A percentile compares a stretch with the other conserved stretches of the same genome.
Conservation (phyloP, 2,113 vertebrate species). For the Bambusicola thoracicus region DNA sequence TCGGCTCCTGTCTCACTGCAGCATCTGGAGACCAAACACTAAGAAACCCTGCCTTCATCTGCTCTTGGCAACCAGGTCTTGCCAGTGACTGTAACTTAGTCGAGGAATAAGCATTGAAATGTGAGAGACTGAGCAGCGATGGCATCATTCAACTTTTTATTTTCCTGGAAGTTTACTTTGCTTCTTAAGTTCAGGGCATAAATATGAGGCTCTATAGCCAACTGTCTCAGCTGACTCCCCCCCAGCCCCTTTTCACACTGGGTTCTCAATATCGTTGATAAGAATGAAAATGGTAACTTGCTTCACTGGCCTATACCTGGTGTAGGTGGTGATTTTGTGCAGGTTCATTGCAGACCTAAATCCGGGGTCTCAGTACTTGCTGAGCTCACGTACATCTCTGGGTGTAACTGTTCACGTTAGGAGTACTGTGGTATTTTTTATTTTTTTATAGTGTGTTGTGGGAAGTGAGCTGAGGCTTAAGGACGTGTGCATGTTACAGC, state of each 20-base stretch:
- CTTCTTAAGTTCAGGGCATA: not conserved
- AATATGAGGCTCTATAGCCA: not conserved
- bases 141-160: not conserved
- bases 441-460: not conserved
- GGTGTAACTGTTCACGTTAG: not conserved
- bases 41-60: not conserved
- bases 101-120: not conserved
- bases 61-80: not conserved
- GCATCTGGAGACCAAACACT: not conserved
- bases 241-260: not conserved
- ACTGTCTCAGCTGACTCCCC: not conserved
- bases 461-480: not conserved
- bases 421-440: not conserved
- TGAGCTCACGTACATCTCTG: not conserved
- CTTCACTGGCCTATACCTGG: not conserved
- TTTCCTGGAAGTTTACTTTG: not conserved
- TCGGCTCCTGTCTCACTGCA: not conserved
- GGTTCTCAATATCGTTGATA: not conserved
- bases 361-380: not conserved
- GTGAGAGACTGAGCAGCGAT: not conserved
- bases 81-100: not conserved
- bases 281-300: not conserved
- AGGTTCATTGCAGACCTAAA: not conserved
- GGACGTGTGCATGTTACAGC: not conserved
- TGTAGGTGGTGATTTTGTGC: not conserved